Percentiles rank a stretch among this genome's conserved stretches.
Evolutionary conservation across 2,888 invertebrate species (phyloP).

Genomic region (Eurytoma adleriae): DNA sequence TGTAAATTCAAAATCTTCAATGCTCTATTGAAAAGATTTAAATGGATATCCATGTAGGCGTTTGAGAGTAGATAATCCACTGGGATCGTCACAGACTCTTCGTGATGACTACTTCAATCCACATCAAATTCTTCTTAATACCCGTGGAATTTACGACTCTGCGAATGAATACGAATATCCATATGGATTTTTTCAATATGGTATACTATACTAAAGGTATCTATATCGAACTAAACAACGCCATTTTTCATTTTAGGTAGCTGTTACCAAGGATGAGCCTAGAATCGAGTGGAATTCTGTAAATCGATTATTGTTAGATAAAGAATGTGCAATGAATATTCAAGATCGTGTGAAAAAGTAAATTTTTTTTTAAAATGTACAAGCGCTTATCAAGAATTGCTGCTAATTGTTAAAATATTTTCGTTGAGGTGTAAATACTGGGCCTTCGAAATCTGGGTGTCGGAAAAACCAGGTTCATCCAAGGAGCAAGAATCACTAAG

Average conservation of each 20-base stretch:
- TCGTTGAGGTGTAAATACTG: constrained; percentile 64
- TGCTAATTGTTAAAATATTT: neutral
- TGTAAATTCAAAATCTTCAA: neutral
- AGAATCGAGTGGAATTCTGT: constrained; percentile 68
- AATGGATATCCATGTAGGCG: too few species aligned
- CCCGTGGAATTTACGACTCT: too few species aligned
- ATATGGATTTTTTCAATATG: too few species aligned
- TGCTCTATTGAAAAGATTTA: neutral
- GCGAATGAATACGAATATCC: too few species aligned
- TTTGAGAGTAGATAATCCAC: too few species aligned
- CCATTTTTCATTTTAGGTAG: constrained; percentile 53
- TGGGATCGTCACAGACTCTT: too few species aligned
- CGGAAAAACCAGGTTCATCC: constrained; percentile 15
- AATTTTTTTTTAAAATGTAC: neutral
- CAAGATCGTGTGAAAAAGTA: constrained; percentile 62
- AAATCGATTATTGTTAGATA: constrained; percentile 58
- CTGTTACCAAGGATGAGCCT: constrained; percentile 53
- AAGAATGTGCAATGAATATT: constrained; percentile 52
- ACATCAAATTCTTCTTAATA: too few species aligned
- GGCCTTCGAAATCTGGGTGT: constrained; percentile 66
- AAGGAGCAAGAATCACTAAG: neutral
- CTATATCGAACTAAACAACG: too few species aligned
- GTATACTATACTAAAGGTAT: too few species aligned
- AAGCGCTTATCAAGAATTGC: neutral
- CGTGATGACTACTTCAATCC: too few species aligned